Conservation (phyloP, 2,113 vertebrate species). For the Bungarus multicinctus region DNA sequence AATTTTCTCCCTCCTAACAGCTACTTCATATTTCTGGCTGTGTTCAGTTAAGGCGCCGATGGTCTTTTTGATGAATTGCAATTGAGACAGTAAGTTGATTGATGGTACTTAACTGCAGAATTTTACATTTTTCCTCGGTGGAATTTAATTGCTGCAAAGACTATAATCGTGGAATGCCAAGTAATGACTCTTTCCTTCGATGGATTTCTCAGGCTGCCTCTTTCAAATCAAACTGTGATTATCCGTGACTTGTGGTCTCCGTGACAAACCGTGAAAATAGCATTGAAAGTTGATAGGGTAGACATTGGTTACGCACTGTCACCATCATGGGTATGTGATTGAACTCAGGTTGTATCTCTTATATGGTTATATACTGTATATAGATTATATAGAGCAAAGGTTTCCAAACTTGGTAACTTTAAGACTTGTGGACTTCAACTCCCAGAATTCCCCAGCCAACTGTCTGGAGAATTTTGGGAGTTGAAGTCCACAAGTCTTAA, state of each 20-base stretch:
- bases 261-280: background rate
- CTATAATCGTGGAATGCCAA: background rate
- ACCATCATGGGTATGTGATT: background rate
- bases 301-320: background rate
- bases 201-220: background rate
- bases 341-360: background rate
- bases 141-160: background rate
- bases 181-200: background rate
- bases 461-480: no score
- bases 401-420: no score
- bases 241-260: background rate
- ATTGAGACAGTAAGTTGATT: no score
- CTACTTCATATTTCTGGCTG: background rate
- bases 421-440: no score
- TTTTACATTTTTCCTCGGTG: background rate
- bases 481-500: no score
- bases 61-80: background rate
- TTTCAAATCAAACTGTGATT: background rate
- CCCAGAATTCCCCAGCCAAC: no score
- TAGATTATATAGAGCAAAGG: background rate
- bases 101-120: background rate
- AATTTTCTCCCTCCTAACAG: accelerated
- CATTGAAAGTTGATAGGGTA: background rate
- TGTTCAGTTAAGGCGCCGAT: background rate
- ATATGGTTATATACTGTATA: background rate